These are phyloP conservation scores for Oedothorax gibbosus DNA, from an alignment of 1,140 invertebrate genomes.

Conservation along the genomic window DNA sequence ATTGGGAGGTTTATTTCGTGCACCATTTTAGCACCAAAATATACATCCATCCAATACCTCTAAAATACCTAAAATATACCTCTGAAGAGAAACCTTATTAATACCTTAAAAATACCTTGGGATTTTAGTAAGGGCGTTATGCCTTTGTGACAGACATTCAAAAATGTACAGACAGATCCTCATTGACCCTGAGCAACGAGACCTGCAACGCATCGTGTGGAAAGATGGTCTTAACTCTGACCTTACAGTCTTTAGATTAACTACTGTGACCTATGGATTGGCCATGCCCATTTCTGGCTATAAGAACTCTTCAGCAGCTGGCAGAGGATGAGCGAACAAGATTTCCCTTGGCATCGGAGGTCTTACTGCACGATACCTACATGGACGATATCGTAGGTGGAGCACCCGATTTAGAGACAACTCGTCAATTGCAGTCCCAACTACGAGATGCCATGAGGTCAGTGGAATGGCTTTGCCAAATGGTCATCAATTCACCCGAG, in stretches of 20 bases:
- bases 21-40: too few species aligned
- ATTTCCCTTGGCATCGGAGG: constrained; percentile 58
- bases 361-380: constrained; percentile 65
- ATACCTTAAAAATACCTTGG: neutral
- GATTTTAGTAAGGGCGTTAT: neutral
- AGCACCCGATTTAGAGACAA: neutral
- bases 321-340: constrained; percentile 55
- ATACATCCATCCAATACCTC: too few species aligned
- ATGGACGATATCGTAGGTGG: constrained; percentile 68
- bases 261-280: constrained; percentile 58
- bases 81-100: too few species aligned
- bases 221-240: too few species aligned
- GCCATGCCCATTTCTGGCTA: constrained; percentile 65
- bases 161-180: too few species aligned
- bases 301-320: constrained; percentile 64
- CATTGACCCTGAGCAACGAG: too few species aligned
- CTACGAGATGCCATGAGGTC: neutral
- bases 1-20: too few species aligned
- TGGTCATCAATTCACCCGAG: neutral
- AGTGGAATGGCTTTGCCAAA: neutral
- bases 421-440: neutral
- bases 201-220: too few species aligned
- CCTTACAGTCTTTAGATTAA: too few species aligned
- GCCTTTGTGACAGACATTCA: too few species aligned
- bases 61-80: too few species aligned